phyloP scores from a whole-genome alignment of 2,797 vertebrate species.

The Labroides dimidiatus region DNA sequence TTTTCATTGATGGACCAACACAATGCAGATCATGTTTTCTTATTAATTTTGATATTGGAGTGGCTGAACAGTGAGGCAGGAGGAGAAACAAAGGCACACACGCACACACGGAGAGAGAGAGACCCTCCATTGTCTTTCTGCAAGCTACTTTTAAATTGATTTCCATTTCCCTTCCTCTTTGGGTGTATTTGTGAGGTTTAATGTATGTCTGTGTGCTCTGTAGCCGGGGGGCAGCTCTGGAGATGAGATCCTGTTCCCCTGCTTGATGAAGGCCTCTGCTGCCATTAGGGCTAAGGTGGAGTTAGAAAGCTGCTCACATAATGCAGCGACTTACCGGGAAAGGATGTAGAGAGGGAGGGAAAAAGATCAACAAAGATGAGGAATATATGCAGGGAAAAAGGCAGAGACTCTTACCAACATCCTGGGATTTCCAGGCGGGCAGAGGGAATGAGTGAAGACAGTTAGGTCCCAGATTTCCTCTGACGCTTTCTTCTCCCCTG shows the following conservation, averaged over 20 bases:
- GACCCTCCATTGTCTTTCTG: constrained; percentile 33
- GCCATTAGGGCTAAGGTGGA: constrained; percentile 50
- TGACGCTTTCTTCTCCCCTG: constrained; percentile 18
- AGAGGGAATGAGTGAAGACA: constrained; percentile 44
- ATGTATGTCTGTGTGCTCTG: constrained; percentile 48
- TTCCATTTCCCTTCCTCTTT: constrained; percentile 40
- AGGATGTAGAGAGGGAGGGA: constrained; percentile 17
- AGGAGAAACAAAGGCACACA: constrained; percentile 28
- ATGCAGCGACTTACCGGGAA: constrained; percentile 15
- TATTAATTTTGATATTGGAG: constrained; percentile 58
- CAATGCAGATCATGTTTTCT: constrained; percentile 58
- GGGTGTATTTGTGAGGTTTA: constrained; percentile 40
- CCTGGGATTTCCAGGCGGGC: constrained; percentile 21
- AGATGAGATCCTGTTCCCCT: constrained; percentile 57
- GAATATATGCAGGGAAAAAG: constrained; percentile 33
- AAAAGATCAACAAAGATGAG: constrained; percentile 1
- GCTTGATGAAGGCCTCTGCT: constrained; percentile 62
- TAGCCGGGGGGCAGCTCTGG: constrained; percentile 50
- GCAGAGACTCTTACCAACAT: constrained; percentile 28
- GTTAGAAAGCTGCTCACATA: constrained; percentile 43
- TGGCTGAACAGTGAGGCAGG: constrained; percentile 35
- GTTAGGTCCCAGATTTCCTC: constrained; percentile 43
- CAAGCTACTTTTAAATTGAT: constrained; percentile 47
- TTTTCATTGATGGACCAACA: constrained; percentile 37
- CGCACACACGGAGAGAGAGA: too few species aligned